phyloP scores from a whole-genome alignment of 1,140 invertebrate species.

The Nixonia krombeini region DNA sequence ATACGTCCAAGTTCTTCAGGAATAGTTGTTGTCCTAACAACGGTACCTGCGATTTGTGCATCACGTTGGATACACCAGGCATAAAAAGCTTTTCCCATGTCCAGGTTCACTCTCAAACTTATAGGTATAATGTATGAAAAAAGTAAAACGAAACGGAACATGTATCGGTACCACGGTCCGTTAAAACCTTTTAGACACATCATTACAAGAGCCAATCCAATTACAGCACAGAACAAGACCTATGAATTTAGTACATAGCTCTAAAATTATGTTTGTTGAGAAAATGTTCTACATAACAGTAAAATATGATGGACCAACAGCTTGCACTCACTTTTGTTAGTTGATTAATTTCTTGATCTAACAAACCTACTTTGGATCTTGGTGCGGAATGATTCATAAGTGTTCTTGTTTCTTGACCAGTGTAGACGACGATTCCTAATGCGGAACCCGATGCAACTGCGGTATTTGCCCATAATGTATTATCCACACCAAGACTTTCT shows the following conservation, averaged over 20 bases:
- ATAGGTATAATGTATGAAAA: constrained; percentile 99
- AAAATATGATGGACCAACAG: too few species aligned
- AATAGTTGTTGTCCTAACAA: constrained; percentile 98
- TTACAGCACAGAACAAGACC: constrained; percentile 93
- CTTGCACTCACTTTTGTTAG: constrained; percentile 92
- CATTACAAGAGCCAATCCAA: constrained; percentile 93
- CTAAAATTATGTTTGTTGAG: too few species aligned
- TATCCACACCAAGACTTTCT: constrained; percentile 93
- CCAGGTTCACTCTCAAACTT: constrained; percentile 97
- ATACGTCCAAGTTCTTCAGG: constrained; percentile 98
- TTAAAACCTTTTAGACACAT: constrained; percentile 95
- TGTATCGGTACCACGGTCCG: constrained; percentile 96
- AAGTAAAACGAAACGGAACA: constrained; percentile 96
- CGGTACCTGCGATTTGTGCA: constrained; percentile 91
- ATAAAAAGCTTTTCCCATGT: constrained; percentile 98
- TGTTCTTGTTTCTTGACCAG: constrained; percentile 94
- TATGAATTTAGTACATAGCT: too few species aligned
- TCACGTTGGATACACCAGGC: constrained; percentile 97
- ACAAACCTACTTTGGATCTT: constrained; percentile 92
- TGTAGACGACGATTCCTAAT: constrained; percentile 96
- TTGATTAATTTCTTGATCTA: constrained; percentile 97
- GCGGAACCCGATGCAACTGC: constrained; percentile 97
- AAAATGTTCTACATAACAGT: too few species aligned
- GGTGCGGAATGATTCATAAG: constrained; percentile 99
- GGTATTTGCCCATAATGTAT: constrained; percentile 98